A percentile compares a stretch with the other conserved stretches of the same genome.
Conservation (phyloP, 1,140 invertebrate species). For the Leptopilina boulardi region DNA sequence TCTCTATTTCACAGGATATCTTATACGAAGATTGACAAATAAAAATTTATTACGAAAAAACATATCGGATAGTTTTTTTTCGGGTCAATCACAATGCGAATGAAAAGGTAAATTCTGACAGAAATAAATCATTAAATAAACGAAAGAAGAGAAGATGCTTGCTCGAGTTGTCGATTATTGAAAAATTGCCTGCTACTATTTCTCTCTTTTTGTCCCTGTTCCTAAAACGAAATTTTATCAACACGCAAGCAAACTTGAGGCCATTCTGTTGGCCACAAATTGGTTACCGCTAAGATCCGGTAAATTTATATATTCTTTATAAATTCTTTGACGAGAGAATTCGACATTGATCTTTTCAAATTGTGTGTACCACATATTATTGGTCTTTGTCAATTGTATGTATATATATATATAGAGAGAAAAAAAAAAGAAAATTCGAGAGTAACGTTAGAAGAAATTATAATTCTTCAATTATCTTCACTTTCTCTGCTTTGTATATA, state of each 20-base stretch:
- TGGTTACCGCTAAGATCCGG: constrained; percentile 15
- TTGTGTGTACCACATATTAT: too few relatives aligned
- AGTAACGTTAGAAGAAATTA: not conserved
- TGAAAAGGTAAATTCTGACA: too few relatives aligned
- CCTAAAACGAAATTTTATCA: constrained; percentile 1
- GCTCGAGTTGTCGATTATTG: not conserved
- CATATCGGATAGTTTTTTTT: too few relatives aligned
- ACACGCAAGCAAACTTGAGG: not conserved
- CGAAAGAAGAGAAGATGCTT: not conserved
- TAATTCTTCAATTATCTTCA: constrained; percentile 20
- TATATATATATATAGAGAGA: not conserved
- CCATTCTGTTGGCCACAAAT: not conserved
- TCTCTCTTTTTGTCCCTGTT: not conserved
- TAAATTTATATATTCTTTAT: not conserved
- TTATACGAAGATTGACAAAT: too few relatives aligned
- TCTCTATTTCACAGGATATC: too few relatives aligned
- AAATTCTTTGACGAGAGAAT: constrained; percentile 6
- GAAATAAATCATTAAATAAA: not conserved
- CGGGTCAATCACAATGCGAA: too few relatives aligned
- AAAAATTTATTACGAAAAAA: too few relatives aligned
- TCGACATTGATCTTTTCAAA: constrained; percentile 10
- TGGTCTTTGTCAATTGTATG: constrained; percentile 14
- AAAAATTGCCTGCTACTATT: constrained; percentile 16
- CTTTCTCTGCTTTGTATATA: constrained; percentile 8
- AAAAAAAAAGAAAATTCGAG: not conserved